Evolutionary conservation across 92 coral and sea anemone genomes (phyloP).

Genomic region (Actinostola sp.): DNA sequence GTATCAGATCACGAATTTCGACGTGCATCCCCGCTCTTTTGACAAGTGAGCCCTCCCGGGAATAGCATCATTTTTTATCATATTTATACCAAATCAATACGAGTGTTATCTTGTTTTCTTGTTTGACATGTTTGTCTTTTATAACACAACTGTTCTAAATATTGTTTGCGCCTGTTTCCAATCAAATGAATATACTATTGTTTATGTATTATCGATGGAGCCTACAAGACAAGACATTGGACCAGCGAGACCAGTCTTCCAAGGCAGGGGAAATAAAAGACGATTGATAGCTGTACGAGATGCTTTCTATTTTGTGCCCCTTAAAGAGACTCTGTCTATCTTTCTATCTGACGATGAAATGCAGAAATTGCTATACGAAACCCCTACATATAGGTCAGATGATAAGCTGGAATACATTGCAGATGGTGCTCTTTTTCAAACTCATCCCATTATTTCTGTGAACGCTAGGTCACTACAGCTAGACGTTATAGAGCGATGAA

Average conservation of each 20-base stretch:
- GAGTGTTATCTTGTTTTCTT: too few relatives aligned
- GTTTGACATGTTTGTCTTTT: too few relatives aligned
- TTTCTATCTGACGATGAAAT: conserved; percentile 31
- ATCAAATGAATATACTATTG: neutral
- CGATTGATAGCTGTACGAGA: conserved; percentile 13
- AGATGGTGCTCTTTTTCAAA: conserved; percentile 49
- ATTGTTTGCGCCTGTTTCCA: too few relatives aligned
- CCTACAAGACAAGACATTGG: neutral
- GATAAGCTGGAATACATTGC: conserved; percentile 38
- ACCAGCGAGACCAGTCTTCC: neutral
- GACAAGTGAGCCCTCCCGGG: too few relatives aligned
- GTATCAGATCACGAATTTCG: too few relatives aligned
- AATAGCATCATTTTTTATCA: too few relatives aligned
- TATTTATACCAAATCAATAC: too few relatives aligned
- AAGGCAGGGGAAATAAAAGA: conserved; percentile 9
- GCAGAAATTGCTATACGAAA: conserved; percentile 9
- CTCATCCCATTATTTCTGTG: conserved; percentile 43
- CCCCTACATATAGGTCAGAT: conserved; percentile 16
- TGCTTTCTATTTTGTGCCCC: conserved; percentile 11
- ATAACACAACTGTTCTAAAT: too few relatives aligned
- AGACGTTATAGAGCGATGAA: conserved; percentile 54
- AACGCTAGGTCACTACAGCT: conserved; percentile 41
- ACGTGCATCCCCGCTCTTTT: too few relatives aligned
- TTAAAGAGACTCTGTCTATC: conserved; percentile 6
- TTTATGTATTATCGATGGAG: neutral